These are phyloP conservation scores for Sclerodermus sp. DNA, from an alignment of 2,888 invertebrate species.

Conservation along the genomic window DNA sequence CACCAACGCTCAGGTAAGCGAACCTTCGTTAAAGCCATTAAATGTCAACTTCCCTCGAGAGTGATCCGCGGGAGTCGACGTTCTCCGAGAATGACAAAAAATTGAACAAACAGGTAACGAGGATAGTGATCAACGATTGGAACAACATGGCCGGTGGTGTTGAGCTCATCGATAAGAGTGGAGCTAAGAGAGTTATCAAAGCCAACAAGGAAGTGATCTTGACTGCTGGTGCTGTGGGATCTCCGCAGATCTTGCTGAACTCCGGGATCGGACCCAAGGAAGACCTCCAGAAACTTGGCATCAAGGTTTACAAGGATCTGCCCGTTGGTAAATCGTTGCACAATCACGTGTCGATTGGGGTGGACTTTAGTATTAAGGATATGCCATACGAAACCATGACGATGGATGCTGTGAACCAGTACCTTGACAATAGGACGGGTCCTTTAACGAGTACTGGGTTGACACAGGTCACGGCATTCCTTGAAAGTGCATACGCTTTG, in stretches of 20 bases:
- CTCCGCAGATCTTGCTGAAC: slow-evolving; percentile 61
- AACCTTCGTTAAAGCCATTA: too few relatives aligned
- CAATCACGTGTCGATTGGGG: slow-evolving; percentile 52
- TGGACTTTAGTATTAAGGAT: slow-evolving; percentile 45
- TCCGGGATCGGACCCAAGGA: slow-evolving; percentile 61
- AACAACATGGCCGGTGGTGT: slow-evolving; percentile 62
- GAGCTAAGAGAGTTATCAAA: slow-evolving; percentile 49
- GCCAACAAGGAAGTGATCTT: slow-evolving; percentile 61
- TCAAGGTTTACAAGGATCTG: slow-evolving; percentile 41
- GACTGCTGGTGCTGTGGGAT: slow-evolving; percentile 61
- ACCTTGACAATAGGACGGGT: slow-evolving; percentile 48
- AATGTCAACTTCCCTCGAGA: too few relatives aligned
- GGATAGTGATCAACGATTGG: slow-evolving; percentile 46
- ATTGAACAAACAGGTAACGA: slow-evolving; percentile 46
- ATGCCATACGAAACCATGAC: slow-evolving; percentile 41
- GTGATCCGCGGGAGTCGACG: too few relatives aligned
- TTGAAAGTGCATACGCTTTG: slow-evolving; percentile 48
- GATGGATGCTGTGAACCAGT: slow-evolving; percentile 48
- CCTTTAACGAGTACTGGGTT: slow-evolving; percentile 56
- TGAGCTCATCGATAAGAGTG: slow-evolving; percentile 55
- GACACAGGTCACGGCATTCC: slow-evolving; percentile 56
- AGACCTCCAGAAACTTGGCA: slow-evolving; percentile 50
- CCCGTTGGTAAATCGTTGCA: slow-evolving; percentile 52
- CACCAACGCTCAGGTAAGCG: slow-evolving; percentile 54
- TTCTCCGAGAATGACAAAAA: too few relatives aligned